Base-by-base conservation (phyloP, 1,140 invertebrate genomes). In the Apolygus lucorum region DNA sequence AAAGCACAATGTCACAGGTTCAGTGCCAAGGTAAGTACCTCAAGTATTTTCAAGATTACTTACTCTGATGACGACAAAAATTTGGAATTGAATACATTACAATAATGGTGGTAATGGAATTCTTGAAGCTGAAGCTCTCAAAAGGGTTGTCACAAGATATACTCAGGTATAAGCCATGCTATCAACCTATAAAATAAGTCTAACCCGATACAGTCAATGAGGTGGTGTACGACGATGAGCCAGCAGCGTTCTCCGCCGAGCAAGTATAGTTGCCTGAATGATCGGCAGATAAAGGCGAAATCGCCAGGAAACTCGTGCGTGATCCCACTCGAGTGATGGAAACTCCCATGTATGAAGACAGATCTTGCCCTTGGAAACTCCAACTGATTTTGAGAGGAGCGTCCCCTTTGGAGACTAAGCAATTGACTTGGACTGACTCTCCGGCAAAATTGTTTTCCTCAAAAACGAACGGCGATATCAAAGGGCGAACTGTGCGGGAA, bases 141-240 rank as follows among this genome's bases (percentile, higher is more conserved):
- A n/a, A n/a, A n/a, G n/a, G n/a, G n/a, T n/a, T n/a, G n/a, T n/a
- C n/a, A n/a, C n/a, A n/a, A n/a, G n/a, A n/a, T n/a, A n/a, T n/a
- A n/a, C n/a, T n/a, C n/a, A n/a, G n/a, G n/a, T n/a, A n/a, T 25
- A 8, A 42, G 29, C 27, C 64, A 66, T 66, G 64, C 64, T 34
- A 25, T 26, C 24, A 84, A 2, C n/a, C n/a, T n/a, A n/a, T n/a
- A n/a, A n/a, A n/a, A n/a, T n/a, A n/a, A 28, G 17, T 76, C 64
- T 63, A 72, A 90, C 87, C 88, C 78, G 90, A 88, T 71, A 90
- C 87, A 71, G 87, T 79, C 70, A 90, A 78, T 76, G 84, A 81
- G 70, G 86, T 79, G 49, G 73, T 70, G 54, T 71, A 74, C 21
- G 66, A 17, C 34, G 73, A 81, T 11, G 25, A 28, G 0, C 77